These are phyloP conservation scores for Melanotaenia trifasciata DNA, from an alignment of 2,797 vertebrate species.

Conservation along the genomic window DNA sequence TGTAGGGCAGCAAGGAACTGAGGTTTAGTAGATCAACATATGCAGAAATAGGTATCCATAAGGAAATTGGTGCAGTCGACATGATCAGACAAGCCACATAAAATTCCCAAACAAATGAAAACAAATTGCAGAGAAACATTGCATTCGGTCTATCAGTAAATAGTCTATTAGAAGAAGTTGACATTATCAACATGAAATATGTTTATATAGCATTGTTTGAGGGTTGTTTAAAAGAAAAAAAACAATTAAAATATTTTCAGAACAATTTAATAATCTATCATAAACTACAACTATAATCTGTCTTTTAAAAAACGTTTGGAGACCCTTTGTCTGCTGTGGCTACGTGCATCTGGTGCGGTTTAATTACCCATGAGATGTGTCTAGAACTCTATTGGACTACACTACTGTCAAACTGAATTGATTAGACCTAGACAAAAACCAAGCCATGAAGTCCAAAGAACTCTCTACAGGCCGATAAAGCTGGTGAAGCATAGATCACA, in stretches of 20 bases:
- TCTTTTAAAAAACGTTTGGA: background rate
- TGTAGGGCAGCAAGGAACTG: background rate
- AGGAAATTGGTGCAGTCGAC: background rate
- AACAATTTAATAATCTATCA: background rate
- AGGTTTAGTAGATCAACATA: background rate
- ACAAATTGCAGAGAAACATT: too few relatives aligned
- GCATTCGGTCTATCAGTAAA: too few relatives aligned
- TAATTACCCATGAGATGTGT: background rate
- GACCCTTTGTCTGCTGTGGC: background rate
- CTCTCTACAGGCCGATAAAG: constrained; percentile 10
- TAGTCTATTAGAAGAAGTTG: background rate
- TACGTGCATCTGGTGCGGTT: background rate
- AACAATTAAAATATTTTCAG: background rate
- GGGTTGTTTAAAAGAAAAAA: background rate
- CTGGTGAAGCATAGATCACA: constrained; percentile 3
- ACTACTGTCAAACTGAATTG: constrained; percentile 10
- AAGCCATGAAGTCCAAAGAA: background rate
- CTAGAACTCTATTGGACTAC: constrained; percentile 1
- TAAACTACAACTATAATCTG: background rate
- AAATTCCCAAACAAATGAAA: too few relatives aligned
- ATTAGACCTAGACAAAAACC: background rate
- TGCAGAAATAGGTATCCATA: background rate
- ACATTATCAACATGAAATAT: background rate
- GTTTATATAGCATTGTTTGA: background rate
- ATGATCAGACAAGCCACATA: background rate